Percentiles rank a stretch among this genome's conserved stretches.
Conservation (phyloP, 1,140 invertebrate genomes). For the Philopotamus ludificatus region DNA sequence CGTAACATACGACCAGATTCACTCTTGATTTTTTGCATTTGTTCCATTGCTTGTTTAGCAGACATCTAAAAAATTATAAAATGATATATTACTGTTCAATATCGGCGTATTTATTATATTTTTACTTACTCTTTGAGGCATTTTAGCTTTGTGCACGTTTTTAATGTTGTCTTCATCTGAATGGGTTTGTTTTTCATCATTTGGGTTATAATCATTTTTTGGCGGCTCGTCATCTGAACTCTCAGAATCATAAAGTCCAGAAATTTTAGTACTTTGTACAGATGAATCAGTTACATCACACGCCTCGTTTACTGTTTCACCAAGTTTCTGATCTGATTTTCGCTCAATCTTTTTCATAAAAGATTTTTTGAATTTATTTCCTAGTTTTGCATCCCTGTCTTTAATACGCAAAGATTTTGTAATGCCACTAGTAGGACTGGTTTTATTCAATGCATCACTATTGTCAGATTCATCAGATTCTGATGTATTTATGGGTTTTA, state of each 20-base stretch:
- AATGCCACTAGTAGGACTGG: too few species aligned
- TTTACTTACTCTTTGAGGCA: slow-evolving; percentile 10
- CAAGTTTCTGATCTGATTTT: too few species aligned
- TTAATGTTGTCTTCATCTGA: neutral
- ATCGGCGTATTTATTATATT: neutral
- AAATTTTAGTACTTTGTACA: too few species aligned
- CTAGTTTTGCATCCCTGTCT: slow-evolving; percentile 24
- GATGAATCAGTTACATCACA: too few species aligned
- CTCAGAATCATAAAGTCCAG: slow-evolving; percentile 33
- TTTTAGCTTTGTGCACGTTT: neutral
- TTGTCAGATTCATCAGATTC: too few species aligned
- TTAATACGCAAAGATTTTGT: slow-evolving; percentile 28
- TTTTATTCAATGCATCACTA: too few species aligned
- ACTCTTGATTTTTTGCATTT: slow-evolving; percentile 58
- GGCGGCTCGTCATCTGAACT: slow-evolving; percentile 25
- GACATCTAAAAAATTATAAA: slow-evolving; percentile 51
- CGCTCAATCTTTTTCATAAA: neutral
- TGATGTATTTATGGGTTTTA: too few species aligned
- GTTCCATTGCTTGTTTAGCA: slow-evolving; percentile 57
- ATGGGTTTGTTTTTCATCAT: slow-evolving; percentile 7
- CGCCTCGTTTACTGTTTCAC: too few species aligned
- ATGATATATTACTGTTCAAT: too few species aligned
- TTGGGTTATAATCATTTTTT: neutral
- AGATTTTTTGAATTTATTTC: slow-evolving; percentile 28
- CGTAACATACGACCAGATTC: slow-evolving; percentile 67